These are phyloP conservation scores for Bombus haemorrhoidalis DNA, from an alignment of 1,140 invertebrate genomes.

Conservation along the genomic window DNA sequence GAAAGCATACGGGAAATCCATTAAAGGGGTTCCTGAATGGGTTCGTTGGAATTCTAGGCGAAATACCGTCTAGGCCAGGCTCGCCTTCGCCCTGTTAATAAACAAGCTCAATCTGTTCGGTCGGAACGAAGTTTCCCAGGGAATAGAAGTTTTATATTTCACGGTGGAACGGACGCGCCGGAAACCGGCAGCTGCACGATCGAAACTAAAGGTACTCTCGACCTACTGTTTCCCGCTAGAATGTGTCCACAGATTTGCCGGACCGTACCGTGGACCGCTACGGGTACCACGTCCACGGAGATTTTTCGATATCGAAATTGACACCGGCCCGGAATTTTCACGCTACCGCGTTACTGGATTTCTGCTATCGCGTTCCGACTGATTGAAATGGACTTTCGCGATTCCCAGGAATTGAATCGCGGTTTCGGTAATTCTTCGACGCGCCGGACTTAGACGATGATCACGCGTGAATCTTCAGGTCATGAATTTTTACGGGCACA, in stretches of 20 bases:
- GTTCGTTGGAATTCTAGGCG: neutral
- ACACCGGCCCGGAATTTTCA: slow-evolving; percentile 34
- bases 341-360: slow-evolving; percentile 35
- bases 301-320: slow-evolving; percentile 55
- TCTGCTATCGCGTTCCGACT: slow-evolving; percentile 20
- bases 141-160: slow-evolving; percentile 27
- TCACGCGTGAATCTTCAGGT: neutral
- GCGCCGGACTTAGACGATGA: neutral
- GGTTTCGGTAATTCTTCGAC: neutral
- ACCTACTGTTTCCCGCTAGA: neutral
- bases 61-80: no score
- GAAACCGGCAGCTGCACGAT: slow-evolving; percentile 26
- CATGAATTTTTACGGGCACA: neutral
- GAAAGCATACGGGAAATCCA: neutral
- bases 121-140: neutral
- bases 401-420: slow-evolving; percentile 22
- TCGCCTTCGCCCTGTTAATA: neutral
- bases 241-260: slow-evolving; percentile 24
- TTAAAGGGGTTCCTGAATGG: neutral
- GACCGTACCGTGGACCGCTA: no score
- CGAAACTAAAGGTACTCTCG: slow-evolving; percentile 14
- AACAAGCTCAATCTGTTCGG: slow-evolving; percentile 3
- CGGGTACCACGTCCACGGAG: neutral
- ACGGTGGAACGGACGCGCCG: neutral
- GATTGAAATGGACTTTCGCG: slow-evolving; percentile 28